These are phyloP conservation scores for Beris morrisii DNA, from an alignment of 2,888 invertebrate species.

Conservation along the genomic window DNA sequence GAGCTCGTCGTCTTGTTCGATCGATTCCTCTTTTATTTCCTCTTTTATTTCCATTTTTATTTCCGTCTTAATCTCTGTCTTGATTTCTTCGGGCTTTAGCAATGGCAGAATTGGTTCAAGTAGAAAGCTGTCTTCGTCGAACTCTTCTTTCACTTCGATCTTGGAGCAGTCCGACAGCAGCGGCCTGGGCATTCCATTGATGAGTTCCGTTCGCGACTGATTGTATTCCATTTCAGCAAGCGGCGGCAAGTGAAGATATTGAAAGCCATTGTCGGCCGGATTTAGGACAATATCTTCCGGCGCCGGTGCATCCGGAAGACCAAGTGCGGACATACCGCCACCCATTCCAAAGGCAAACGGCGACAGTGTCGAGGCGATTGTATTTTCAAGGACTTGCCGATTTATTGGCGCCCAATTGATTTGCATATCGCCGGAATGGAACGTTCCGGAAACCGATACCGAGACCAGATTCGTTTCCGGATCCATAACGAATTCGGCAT, in stretches of 20 bases:
- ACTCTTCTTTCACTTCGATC: conserved; percentile 18
- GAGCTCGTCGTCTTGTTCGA: conserved; percentile 1
- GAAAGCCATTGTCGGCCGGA: conserved; percentile 31
- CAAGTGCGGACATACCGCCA: not conserved
- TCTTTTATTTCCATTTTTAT: conserved; percentile 6
- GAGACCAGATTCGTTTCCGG: conserved; percentile 27
- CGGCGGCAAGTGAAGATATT: conserved; percentile 22
- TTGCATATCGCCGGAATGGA: conserved; percentile 29
- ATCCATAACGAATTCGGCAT: conserved; percentile 32
- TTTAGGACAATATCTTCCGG: not conserved
- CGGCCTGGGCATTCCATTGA: conserved; percentile 35
- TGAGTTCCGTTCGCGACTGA: conserved; percentile 27
- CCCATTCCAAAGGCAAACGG: not conserved
- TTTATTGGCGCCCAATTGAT: conserved; percentile 31
- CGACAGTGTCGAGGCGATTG: conserved; percentile 23
- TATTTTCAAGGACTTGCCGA: conserved; percentile 27
- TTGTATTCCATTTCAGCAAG: conserved; percentile 31
- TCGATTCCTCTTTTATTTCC: not conserved
- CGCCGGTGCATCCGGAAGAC: not conserved
- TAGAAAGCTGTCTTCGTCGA: not conserved
- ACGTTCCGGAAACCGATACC: conserved; percentile 22
- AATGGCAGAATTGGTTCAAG: not conserved
- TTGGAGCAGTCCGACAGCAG: conserved; percentile 11
- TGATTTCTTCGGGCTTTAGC: conserved; percentile 14
- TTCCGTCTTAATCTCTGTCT: conserved; percentile 6